Conservation (phyloP, 2,113 vertebrate genomes). For the human region DNA sequence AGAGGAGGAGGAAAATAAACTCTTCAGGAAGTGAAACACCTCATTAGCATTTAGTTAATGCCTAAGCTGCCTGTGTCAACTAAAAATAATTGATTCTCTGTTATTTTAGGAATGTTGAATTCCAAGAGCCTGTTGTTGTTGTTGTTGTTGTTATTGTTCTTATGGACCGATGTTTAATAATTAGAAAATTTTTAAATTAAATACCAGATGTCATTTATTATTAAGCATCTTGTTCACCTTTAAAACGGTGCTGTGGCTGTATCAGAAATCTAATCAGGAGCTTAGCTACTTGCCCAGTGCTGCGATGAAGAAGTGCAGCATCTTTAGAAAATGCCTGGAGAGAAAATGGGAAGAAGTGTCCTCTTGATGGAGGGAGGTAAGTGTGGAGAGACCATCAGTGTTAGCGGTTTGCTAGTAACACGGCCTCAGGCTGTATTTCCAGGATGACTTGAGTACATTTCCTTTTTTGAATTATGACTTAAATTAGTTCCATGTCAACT, state of each 20-base stretch:
- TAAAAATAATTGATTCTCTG: slow-evolving; percentile 24
- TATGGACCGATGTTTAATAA: background rate
- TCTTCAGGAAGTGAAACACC: slow-evolving; percentile 12
- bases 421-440: background rate
- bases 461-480: background rate
- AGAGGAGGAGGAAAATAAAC: slow-evolving; percentile 30
- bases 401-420: too few relatives aligned
- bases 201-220: background rate
- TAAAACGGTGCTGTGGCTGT: background rate
- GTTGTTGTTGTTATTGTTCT: background rate
- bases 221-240: background rate
- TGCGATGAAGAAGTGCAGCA: background rate
- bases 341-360: background rate
- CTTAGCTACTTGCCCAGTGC: background rate
- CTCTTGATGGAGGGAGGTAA: rapidly evolving
- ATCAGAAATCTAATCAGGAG: rapidly evolving
- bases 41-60: slow-evolving; percentile 40
- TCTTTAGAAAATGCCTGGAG: background rate
- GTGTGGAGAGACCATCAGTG: rapidly evolving
- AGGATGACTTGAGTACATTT: background rate
- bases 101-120: background rate
- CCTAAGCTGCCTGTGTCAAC: slow-evolving; percentile 1
- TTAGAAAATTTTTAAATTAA: background rate
- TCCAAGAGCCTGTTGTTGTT: background rate
- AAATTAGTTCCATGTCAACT: background rate